Percentiles rank a stretch among this genome's conserved stretches.
These are phyloP conservation scores for Seladonia tumulorum DNA, from an alignment of 2,888 invertebrate species.

Conservation along the genomic window DNA sequence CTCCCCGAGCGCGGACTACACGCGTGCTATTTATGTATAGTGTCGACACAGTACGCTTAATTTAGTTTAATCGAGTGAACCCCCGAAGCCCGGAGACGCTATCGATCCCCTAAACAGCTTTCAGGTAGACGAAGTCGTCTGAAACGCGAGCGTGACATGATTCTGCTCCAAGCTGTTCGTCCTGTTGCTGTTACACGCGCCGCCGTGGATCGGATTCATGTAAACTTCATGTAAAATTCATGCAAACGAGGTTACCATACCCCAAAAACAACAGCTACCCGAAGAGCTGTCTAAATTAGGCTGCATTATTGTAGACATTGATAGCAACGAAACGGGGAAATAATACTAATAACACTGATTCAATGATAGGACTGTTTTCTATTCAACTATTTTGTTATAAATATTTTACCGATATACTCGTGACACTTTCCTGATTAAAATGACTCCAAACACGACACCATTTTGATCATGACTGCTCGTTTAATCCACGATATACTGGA, in stretches of 20 bases:
- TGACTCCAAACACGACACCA: no score
- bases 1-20: conserved; percentile 24
- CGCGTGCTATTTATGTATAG: conserved; percentile 46
- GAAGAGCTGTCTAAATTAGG: neutral
- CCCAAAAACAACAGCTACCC: neutral
- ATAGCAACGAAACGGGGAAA: neutral
- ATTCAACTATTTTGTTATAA: no score
- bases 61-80: conserved; percentile 67
- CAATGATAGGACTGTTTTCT: neutral
- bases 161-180: conserved; percentile 4
- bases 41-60: conserved; percentile 67
- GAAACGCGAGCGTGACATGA: conserved; percentile 17
- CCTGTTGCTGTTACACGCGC: neutral
- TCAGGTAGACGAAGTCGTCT: conserved; percentile 29
- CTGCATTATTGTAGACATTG: neutral
- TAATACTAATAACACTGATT: neutral
- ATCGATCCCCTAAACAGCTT: conserved; percentile 55
- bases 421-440: no score
- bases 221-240: conserved; percentile 2
- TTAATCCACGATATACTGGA: no score
- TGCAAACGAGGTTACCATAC: neutral
- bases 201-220: neutral
- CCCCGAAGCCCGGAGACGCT: conserved; percentile 52
- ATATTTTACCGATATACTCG: no score
- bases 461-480: no score